These are phyloP conservation scores for Podocnemis expansa DNA, from an alignment of 2,113 vertebrate genomes.

Conservation along the genomic window DNA sequence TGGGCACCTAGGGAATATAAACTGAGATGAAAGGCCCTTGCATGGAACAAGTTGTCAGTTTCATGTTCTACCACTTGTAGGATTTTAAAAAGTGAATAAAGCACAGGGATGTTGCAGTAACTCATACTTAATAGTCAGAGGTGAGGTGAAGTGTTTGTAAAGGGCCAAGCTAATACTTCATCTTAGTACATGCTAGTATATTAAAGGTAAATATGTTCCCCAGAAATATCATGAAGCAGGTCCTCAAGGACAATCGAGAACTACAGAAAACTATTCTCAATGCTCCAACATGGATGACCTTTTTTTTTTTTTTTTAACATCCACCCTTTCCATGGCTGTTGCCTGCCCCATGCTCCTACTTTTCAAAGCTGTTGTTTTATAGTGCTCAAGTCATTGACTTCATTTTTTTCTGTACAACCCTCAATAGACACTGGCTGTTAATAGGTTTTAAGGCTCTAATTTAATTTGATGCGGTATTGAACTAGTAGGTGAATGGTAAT, in stretches of 20 bases:
- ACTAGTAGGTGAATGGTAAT: constrained; percentile 63
- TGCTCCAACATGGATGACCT: background rate
- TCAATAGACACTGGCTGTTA: constrained; percentile 35
- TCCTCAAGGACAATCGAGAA: background rate
- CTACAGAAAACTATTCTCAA: constrained; percentile 2
- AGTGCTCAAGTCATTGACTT: constrained; percentile 14
- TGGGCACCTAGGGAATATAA: background rate
- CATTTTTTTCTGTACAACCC: constrained; percentile 29
- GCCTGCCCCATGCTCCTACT: background rate
- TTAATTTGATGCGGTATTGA: constrained; percentile 67
- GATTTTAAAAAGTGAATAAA: background rate
- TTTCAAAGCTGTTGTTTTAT: constrained; percentile 1
- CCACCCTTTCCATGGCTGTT: constrained; percentile 24
- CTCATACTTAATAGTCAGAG: background rate
- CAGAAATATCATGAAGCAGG: too few species aligned
- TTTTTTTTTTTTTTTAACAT: background rate
- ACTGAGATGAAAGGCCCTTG: constrained; percentile 41
- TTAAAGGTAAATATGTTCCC: too few species aligned
- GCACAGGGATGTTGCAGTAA: background rate
- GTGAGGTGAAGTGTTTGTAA: background rate
- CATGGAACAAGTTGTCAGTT: background rate
- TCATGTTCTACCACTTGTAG: background rate
- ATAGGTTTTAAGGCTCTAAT: constrained; percentile 65
- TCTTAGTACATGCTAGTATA: background rate
- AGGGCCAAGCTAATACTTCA: background rate